Percentiles rank a stretch among this genome's conserved stretches.
phyloP scores from a whole-genome alignment of 2,113 vertebrate species.

The Leucoraja erinaceus region DNA sequence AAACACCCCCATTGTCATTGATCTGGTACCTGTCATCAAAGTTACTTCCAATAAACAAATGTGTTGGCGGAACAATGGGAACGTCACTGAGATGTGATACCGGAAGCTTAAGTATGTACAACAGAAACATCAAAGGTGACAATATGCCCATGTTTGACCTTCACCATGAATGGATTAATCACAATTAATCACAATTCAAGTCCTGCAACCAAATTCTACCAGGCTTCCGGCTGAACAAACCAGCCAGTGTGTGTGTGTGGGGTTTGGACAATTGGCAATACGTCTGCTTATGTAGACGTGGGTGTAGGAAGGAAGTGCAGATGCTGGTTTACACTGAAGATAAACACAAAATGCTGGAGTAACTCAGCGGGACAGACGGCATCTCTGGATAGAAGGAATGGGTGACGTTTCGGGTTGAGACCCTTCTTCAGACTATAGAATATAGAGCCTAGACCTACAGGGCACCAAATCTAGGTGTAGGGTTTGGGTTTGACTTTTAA shows the following conservation, averaged over 20 bases:
- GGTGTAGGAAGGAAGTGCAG: background rate
- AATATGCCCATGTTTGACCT: background rate
- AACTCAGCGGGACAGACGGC: too few relatives aligned
- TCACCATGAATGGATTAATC: background rate
- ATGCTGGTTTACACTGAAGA: too few relatives aligned
- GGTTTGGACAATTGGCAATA: background rate
- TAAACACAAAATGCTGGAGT: too few relatives aligned
- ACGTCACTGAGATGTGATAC: background rate
- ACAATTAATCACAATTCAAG: background rate
- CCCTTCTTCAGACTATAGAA: too few relatives aligned
- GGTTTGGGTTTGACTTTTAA: background rate
- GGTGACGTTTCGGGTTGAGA: too few relatives aligned
- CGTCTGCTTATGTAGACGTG: background rate
- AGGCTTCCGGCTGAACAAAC: background rate
- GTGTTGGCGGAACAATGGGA: background rate
- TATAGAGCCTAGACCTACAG: too few relatives aligned
- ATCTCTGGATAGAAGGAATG: too few relatives aligned
- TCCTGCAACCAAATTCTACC: too few relatives aligned
- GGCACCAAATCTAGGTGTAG: too few relatives aligned
- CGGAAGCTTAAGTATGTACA: background rate
- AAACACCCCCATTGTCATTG: background rate
- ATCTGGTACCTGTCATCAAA: conserved; percentile 4
- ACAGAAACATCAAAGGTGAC: background rate
- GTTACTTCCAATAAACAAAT: background rate
- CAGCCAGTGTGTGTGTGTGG: too few relatives aligned